These are phyloP conservation scores for Schizotus pectinicornis DNA, from an alignment of 2,888 invertebrate genomes.

Conservation along the genomic window DNA sequence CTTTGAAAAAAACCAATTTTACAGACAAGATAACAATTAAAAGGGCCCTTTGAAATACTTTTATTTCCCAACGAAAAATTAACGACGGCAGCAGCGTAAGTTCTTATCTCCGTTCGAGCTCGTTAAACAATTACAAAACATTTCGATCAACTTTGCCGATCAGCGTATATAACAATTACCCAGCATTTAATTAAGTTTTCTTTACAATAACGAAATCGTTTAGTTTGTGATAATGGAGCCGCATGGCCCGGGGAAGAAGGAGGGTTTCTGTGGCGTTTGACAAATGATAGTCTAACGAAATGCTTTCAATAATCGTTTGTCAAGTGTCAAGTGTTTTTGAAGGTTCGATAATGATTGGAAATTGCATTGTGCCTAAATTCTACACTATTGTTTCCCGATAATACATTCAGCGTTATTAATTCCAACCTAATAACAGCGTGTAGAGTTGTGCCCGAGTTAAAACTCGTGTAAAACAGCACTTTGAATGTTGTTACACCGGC, in stretches of 20 bases:
- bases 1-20: constrained; percentile 17
- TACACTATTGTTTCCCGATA: too few species aligned
- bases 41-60: constrained; percentile 15
- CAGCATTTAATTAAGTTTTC: constrained; percentile 35
- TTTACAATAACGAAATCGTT: constrained; percentile 21
- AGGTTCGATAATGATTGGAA: constrained; percentile 28
- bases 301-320: constrained; percentile 44
- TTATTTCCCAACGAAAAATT: constrained; percentile 12
- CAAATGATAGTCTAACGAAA: constrained; percentile 40
- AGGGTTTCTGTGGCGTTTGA: constrained; percentile 33
- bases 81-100: constrained; percentile 2
- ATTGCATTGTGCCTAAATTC: constrained; percentile 3
- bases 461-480: neutral
- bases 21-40: constrained; percentile 20
- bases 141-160: constrained; percentile 25
- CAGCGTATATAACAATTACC: constrained; percentile 34
- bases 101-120: constrained; percentile 29
- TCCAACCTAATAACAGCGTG: too few species aligned
- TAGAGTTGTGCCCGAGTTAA: too few species aligned
- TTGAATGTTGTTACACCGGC: too few species aligned
- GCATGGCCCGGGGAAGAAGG: constrained; percentile 12
- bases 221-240: constrained; percentile 6
- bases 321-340: constrained; percentile 39
- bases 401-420: too few species aligned
- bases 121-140: constrained; percentile 37